A percentile compares a stretch with the other conserved stretches of the same genome.
Evolutionary conservation across 1,140 invertebrate genomes (phyloP).

Genomic region (Oedothorax gibbosus): DNA sequence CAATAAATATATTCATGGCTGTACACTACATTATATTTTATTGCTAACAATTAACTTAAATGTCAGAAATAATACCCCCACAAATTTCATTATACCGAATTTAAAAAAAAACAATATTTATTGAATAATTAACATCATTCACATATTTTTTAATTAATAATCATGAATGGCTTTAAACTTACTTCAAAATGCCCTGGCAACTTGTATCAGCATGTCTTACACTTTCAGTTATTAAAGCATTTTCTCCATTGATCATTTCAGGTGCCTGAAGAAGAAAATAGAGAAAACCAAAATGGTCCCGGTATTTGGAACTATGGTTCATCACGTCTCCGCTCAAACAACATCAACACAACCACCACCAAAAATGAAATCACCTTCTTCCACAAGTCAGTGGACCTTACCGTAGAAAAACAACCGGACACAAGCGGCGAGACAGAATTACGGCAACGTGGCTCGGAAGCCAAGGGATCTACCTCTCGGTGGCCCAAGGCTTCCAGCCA

Average conservation of each 20-base stretch:
- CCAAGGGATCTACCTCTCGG: conserved; percentile 36
- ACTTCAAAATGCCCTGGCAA: no score
- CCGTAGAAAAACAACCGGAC: conserved; percentile 55
- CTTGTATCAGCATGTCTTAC: no score
- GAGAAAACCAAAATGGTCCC: conserved; percentile 49
- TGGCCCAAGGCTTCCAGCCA: conserved; percentile 26
- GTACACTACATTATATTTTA: no score
- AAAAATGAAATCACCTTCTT: conserved; percentile 42
- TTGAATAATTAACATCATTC: no score
- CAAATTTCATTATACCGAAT: no score
- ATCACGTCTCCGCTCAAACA: conserved; percentile 33
- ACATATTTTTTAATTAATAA: no score
- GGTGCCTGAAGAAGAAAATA: conserved; percentile 47
- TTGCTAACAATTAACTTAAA: no score
- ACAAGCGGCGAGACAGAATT: not conserved
- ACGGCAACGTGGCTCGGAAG: conserved; percentile 12
- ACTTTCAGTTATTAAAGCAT: not conserved
- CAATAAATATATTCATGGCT: no score
- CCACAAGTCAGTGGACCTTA: conserved; percentile 45
- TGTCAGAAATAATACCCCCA: no score
- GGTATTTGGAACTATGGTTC: conserved; percentile 40
- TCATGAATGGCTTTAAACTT: no score
- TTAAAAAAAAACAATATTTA: no score
- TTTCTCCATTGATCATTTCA: not conserved
- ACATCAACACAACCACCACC: conserved; percentile 34